phyloP scores from a whole-genome alignment of 2,797 vertebrate species.

The Parauchenoglanis ngamensis region DNA sequence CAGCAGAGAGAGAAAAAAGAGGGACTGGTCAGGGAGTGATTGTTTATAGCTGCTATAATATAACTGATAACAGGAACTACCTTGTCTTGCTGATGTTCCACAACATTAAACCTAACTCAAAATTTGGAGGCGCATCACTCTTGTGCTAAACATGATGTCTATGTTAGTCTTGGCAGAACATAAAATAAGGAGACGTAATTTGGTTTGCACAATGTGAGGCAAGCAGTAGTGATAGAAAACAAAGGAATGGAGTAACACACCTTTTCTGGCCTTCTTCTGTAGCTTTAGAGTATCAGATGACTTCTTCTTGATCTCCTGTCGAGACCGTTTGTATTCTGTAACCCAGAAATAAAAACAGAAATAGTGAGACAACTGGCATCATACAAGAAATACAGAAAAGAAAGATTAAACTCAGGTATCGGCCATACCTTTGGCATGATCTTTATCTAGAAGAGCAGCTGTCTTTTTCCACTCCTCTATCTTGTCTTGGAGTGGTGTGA shows the following conservation, averaged over 20 bases:
- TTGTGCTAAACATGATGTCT: constrained; percentile 3
- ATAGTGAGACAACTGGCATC: background rate
- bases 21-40: background rate
- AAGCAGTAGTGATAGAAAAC: constrained; percentile 6
- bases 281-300: constrained; percentile 95
- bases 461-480: constrained; percentile 99
- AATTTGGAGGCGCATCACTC: constrained; percentile 11
- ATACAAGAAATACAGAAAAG: background rate
- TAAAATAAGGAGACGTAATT: background rate
- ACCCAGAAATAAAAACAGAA: background rate
- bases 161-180: background rate
- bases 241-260: constrained; percentile 66
- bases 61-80: background rate
- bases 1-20: background rate
- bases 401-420: background rate
- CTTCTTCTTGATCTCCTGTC: constrained; percentile 97
- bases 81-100: background rate
- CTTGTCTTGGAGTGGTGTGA: constrained; percentile 92
- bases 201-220: background rate
- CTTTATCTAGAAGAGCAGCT: constrained; percentile 93
- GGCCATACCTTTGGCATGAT: constrained; percentile 90
- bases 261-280: constrained; percentile 97
- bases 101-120: background rate
- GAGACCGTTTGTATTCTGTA: constrained; percentile 93
- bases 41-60: background rate